phyloP scores from a whole-genome alignment of 1,140 invertebrate genomes.

The Mamestra configurata region DNA sequence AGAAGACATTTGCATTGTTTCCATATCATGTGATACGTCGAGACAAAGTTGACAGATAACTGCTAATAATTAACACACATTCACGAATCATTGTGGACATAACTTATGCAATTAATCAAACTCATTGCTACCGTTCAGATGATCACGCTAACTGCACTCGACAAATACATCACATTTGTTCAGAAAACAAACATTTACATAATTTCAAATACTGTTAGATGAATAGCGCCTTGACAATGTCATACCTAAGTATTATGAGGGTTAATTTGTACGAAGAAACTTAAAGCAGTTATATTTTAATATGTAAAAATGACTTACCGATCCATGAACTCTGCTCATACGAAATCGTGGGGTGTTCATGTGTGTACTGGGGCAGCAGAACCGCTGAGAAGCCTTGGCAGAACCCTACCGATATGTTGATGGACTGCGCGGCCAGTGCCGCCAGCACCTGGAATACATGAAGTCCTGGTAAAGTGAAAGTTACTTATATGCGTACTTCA shows the following conservation, averaged over 20 bases:
- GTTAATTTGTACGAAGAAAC: not conserved
- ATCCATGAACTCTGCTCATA: constrained; percentile 91
- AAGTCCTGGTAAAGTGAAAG: constrained; percentile 53
- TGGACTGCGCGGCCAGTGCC: constrained; percentile 91
- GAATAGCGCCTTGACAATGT: not conserved
- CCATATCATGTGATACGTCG: not conserved
- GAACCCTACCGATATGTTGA: constrained; percentile 92
- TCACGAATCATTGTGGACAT: not conserved
- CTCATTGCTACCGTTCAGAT: not conserved
- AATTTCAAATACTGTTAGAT: not conserved
- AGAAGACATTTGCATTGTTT: not conserved
- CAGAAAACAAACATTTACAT: constrained; percentile 15
- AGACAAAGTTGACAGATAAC: not conserved
- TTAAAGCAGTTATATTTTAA: not conserved
- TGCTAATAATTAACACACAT: constrained; percentile 2
- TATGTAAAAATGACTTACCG: constrained; percentile 84
- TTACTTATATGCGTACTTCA: no score
- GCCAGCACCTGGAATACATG: constrained; percentile 89
- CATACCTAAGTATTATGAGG: not conserved
- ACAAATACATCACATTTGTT: constrained; percentile 20
- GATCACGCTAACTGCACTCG: not conserved
- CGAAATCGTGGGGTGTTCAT: constrained; percentile 87
- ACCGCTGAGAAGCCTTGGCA: constrained; percentile 93
- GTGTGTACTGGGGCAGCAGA: constrained; percentile 90
- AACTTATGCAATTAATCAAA: not conserved